These are phyloP conservation scores for Archilochus colubris DNA, from an alignment of 2,113 vertebrate genomes.

Conservation along the genomic window DNA sequence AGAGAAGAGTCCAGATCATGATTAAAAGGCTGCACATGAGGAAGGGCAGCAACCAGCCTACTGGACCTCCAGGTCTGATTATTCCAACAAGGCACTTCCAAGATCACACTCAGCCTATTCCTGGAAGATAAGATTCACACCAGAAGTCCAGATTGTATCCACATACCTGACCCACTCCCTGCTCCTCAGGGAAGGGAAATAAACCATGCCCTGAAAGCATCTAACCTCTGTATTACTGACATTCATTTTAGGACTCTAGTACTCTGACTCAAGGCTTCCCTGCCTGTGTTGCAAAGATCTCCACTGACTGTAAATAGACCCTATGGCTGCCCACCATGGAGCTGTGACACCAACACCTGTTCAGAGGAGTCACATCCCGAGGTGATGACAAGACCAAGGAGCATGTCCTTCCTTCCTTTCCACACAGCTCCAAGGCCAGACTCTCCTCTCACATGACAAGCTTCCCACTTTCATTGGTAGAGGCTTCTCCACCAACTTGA, in stretches of 20 bases:
- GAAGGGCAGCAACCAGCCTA: neutral
- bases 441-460: neutral
- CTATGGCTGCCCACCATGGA: neutral
- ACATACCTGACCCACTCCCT: neutral
- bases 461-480: neutral
- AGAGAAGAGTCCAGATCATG: neutral
- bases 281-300: neutral
- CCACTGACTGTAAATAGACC: neutral
- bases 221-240: neutral
- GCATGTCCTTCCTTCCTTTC: neutral
- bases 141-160: neutral
- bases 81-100: neutral
- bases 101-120: neutral
- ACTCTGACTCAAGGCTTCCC: neutral
- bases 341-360: neutral
- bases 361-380: neutral
- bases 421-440: neutral
- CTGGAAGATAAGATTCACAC: neutral
- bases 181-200: neutral
- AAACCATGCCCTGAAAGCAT: neutral
- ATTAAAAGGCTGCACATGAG: neutral
- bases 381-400: neutral
- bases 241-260: neutral
- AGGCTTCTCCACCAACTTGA: neutral
- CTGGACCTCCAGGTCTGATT: neutral